Base-by-base conservation (phyloP, 35 echinoderm and acorn worm genomes). In the Heliocidaris tuberculata region DNA sequence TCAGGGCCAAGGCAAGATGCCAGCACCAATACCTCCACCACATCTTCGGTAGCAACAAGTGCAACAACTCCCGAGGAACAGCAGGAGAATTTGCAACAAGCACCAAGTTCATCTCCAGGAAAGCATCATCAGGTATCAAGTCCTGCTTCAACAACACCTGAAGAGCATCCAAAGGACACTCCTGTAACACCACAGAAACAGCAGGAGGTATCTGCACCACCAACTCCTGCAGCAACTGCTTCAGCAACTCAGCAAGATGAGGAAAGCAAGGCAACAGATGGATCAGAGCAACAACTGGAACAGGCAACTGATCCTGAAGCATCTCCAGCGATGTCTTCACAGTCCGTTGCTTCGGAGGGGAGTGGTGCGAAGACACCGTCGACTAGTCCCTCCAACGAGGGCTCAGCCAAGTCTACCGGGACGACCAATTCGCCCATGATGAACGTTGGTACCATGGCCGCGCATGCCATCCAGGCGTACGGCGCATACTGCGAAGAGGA, bases 361-460 rank as follows among this genome's bases (percentile, higher is more conserved):
- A 85, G 35, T 19, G 70, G 31, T 15, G 5, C 29, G 15, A 93
- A 93, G 27, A 48, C 91, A 31, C 47, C 91, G 13, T 35, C 31
- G 17, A 59, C 47, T 1, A 93, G 91, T 59, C 91, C 91, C 13
- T 32, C 50, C 4, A 93, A 59, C 17, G 48, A 32, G 19, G 50
- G 47, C 27, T 89, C 87, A 0, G 49, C 17, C 16, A 59, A 32
- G 11, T 93, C 91, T 31, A 59, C 91, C 13, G 91, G 48, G 9
- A 59, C 91, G 48, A 93, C 47, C 15, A 93, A 93, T 48, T 93
- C 91, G 6, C 91, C 91, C 47, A 93, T 93, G 91, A 93, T 93
- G 91, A 93, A 59, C 6, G 91, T 93, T 30, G 91, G 91, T 13
- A 93, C 91, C 48, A 59, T 93, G 50, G 91, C 47, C 7, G 91